Conservation (phyloP, 35 echinoderm and acorn worm species). For the Lytechinus pictus region DNA sequence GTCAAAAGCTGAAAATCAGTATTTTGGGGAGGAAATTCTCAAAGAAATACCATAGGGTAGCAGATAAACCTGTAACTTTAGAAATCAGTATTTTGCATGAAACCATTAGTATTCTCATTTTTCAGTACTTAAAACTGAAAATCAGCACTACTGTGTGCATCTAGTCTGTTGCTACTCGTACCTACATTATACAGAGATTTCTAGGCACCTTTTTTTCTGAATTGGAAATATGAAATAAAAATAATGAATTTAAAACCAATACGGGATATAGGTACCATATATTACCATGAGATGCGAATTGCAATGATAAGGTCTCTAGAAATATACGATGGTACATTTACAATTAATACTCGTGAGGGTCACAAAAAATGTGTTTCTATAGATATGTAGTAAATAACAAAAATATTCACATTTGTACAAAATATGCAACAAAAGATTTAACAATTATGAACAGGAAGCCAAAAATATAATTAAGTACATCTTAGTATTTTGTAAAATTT, state of each 20-base stretch:
- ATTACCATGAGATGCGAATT: not conserved
- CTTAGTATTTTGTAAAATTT: not conserved
- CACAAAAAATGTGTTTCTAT: not conserved
- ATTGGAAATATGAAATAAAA: not conserved
- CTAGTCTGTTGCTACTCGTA: not conserved
- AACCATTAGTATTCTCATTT: no score
- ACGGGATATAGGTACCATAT: not conserved
- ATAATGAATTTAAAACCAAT: not conserved
- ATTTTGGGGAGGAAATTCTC: no score
- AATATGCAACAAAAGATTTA: conserved; percentile 12
- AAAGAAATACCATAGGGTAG: no score
- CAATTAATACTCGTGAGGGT: not conserved
- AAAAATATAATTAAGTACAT: conserved; percentile 42
- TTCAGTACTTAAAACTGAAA: no score
- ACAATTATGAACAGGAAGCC: conserved; percentile 33
- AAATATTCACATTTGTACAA: conserved; percentile 44
- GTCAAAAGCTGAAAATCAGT: no score
- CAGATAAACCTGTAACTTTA: no score
- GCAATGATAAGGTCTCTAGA: not conserved
- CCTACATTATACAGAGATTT: not conserved
- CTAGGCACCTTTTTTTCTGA: not conserved
- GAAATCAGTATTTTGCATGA: no score
- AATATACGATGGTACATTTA: not conserved
- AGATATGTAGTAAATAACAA: conserved; percentile 25
- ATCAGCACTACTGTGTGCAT: not conserved